Evolutionary conservation across 2,888 invertebrate genomes (phyloP).

Genomic region (Ceratothoa steindachneri): DNA sequence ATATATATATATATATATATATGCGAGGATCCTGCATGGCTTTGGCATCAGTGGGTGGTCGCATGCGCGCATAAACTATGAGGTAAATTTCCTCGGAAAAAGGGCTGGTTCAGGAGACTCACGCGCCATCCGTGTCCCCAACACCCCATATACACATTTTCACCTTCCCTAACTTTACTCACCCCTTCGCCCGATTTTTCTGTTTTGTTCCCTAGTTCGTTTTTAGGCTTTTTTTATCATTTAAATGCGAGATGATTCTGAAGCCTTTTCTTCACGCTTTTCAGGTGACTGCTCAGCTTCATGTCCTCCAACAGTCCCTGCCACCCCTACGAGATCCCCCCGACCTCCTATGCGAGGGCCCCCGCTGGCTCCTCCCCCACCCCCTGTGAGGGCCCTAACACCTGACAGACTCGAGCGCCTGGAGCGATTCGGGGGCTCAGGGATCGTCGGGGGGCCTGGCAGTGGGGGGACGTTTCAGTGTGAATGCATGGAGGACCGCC

Average conservation of each 20-base stretch:
- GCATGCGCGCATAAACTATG: no score
- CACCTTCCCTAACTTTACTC: no score
- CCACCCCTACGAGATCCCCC: slow-evolving; percentile 45
- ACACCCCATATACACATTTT: no score
- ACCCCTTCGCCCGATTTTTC: no score
- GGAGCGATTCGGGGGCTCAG: slow-evolving; percentile 10
- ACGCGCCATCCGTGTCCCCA: no score
- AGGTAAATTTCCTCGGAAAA: no score
- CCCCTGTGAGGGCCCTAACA: slow-evolving; percentile 22
- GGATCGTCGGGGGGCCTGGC: slow-evolving; percentile 9
- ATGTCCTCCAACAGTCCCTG: slow-evolving; percentile 45
- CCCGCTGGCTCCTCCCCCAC: slow-evolving; percentile 26
- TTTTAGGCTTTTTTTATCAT: no score
- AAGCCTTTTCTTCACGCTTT: not conserved
- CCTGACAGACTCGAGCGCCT: slow-evolving; percentile 16
- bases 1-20: no score
- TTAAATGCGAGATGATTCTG: not conserved
- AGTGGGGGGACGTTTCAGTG: slow-evolving; percentile 29
- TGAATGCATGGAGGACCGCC: slow-evolving; percentile 27
- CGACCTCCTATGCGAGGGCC: slow-evolving; percentile 28
- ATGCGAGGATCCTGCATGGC: no score
- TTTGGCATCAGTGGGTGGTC: no score
- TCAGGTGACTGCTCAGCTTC: slow-evolving; percentile 41
- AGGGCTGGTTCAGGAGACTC: no score
- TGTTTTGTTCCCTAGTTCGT: no score